Base-by-base conservation (phyloP, 2,113 vertebrate species). In the Sinocyclocheilus anophthalmus region DNA sequence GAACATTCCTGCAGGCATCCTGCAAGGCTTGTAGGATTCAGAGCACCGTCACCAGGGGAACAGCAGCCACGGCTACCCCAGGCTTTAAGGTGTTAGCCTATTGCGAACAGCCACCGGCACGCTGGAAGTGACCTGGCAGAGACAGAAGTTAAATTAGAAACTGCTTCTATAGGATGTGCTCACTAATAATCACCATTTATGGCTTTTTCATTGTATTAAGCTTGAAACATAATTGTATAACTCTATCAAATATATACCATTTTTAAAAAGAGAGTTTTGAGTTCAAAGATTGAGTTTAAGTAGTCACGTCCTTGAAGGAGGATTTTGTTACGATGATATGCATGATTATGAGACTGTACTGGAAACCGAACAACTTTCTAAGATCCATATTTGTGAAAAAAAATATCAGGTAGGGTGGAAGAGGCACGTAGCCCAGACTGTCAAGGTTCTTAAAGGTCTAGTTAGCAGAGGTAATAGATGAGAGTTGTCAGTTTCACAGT, bases 401-500 rank as follows among this genome's bases (percentile, higher is more conserved):
- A 92, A 90, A 92, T 90, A 92, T 88, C 88, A 88, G 87, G 84
- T 88, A 88, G 86, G 84, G 61, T 55, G 89, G 87, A 85, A 90
- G 90, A 88, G 61, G 87, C 91, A 96, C 94, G 95, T 95, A 95
- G 83, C 65, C 20, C 94, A 95, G 94, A 94, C 96, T 96, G 96
- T 97, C 96, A 97, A 96, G 96, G 96, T 97, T 98, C 97, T 97
- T 98, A 98, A 98, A 98, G 96, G 96, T 97, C 97, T 98, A 97
- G 96, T 99, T 98, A 98, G 96, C 96, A 97, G 97, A 96, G 96
- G 97, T 98, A 98, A 98, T 98, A 95, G 97, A 98, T 98, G 96
- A 97, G 96, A 96, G 96, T 97, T 98, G 97, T 99, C 98, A 98
- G 97, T 96, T 98, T 97, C 95, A 95, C 97, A 97, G 97, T 98